Evolutionary conservation across 2,888 invertebrate genomes (phyloP), one percentile per base, ranked within the genome.

Genomic region (Drosophila picticornis): DNA sequence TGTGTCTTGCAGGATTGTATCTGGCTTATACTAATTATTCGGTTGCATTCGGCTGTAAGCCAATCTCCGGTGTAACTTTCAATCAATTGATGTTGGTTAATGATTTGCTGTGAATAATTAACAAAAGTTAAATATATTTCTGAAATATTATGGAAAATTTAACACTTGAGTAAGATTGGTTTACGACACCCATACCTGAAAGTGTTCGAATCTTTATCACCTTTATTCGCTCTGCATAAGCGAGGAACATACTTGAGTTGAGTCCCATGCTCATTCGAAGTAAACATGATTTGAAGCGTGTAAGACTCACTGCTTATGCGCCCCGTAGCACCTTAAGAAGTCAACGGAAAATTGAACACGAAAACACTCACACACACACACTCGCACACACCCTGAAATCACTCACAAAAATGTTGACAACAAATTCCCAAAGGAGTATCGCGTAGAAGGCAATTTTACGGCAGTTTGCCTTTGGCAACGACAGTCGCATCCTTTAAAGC

Each of bases 371-470:
- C 48, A 65, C 2, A 34, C 10, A 61, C 60, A 67, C 53, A 63
- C n/a, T n/a, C n/a, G n/a, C 63, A 67, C 50, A 62, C 43, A 46
- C 63, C 57, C 46, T 60, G 57, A 72, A 80, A 80, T 88, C 83
- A 83, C 81, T 83, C 81, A 84, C 76, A 84, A 76, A 75, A 73
- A 74, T 69, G 81, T 58, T 58, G 75, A 71, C 64, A 62, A 40
- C 31, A 62, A 75, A 79, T 80, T 81, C 83, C 88, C 85, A 43
- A 50, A 48, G 67, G 84, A 70, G 29, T 46, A 51, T 11, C 50
- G 55, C 46, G 29, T 58, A 63, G 72, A 60, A 66, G 66, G 80
- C 90, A 87, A 87, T 85, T 85, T 84, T 69, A 72, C 80, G 85
- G 73, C 77, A 84, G 75, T 80, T 87, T 88, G 81, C 56, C 81